phyloP scores from a whole-genome alignment of 1,140 invertebrate genomes.

The Habropoda laboriosa region DNA sequence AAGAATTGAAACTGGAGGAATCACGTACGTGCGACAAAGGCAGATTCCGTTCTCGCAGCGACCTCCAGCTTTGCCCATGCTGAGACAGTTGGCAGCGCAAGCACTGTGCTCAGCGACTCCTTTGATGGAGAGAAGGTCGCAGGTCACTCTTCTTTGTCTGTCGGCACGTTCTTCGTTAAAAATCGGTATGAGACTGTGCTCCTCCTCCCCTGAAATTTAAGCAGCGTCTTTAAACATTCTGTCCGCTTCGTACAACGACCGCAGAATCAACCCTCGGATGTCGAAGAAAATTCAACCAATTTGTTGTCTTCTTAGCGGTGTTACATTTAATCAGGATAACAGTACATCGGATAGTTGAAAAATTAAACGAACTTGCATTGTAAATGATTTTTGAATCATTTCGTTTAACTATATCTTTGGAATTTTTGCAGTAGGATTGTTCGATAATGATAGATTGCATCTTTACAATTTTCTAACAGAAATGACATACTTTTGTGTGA shows the following conservation, averaged over 20 bases:
- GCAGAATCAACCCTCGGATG: neutral
- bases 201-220: constrained; percentile 5
- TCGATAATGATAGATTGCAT: no score
- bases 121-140: constrained; percentile 65
- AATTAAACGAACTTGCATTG: no score
- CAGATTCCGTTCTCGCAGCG: constrained; percentile 47
- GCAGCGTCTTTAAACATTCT: neutral
- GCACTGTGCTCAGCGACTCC: constrained; percentile 62
- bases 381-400: no score
- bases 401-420: no score
- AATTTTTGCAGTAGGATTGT: no score
- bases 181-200: neutral
- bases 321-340: no score
- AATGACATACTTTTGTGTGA: no score
- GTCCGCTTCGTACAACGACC: neutral
- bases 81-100: constrained; percentile 72
- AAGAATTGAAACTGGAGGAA: neutral
- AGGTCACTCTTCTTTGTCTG: constrained; percentile 67
- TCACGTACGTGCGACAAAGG: constrained; percentile 66
- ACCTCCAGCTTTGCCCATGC: constrained; percentile 68
- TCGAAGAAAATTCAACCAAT: neutral
- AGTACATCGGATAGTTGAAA: no score
- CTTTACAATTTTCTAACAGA: no score
- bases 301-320: no score
- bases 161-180: constrained; percentile 46